Evolutionary conservation across 2,113 vertebrate genomes (phyloP).

Genomic region (Aspiorhynchus laticeps): DNA sequence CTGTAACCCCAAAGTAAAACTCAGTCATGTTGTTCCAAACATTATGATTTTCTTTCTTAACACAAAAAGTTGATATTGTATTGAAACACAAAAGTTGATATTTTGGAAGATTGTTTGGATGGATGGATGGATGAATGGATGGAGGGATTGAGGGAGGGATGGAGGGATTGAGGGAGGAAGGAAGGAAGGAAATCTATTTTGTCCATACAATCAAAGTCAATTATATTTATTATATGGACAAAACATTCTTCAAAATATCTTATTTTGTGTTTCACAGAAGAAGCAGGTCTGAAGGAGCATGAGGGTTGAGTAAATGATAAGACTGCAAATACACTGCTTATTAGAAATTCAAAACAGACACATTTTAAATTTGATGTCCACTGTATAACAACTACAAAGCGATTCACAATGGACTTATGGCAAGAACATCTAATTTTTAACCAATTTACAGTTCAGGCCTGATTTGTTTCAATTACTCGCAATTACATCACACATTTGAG

Average conservation of each 20-base stretch:
- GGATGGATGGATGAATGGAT: too few relatives aligned
- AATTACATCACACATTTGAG: conserved; percentile 60
- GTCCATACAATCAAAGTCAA: too few relatives aligned
- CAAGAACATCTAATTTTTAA: not conserved
- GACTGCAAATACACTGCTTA: not conserved
- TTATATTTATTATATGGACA: not conserved
- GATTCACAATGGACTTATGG: not conserved
- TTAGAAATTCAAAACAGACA: conserved; percentile 13
- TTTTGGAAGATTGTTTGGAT: too few relatives aligned
- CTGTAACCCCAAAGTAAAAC: too few relatives aligned
- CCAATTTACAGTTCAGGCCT: conserved; percentile 35
- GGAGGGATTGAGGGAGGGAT: too few relatives aligned
- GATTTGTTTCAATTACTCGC: conserved; percentile 54
- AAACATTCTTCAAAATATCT: not conserved
- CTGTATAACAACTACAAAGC: conserved; percentile 11
- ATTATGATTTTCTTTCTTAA: too few relatives aligned
- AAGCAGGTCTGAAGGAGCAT: not conserved
- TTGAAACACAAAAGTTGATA: too few relatives aligned
- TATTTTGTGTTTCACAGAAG: not conserved
- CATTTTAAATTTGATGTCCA: not conserved
- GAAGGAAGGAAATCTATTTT: too few relatives aligned
- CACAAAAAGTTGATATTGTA: too few relatives aligned
- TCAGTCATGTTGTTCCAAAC: too few relatives aligned
- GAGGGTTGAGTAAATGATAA: not conserved
- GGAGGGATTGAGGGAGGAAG: too few relatives aligned